Base-by-base conservation (phyloP, 2,888 invertebrate genomes). In the Acleris cristana region DNA sequence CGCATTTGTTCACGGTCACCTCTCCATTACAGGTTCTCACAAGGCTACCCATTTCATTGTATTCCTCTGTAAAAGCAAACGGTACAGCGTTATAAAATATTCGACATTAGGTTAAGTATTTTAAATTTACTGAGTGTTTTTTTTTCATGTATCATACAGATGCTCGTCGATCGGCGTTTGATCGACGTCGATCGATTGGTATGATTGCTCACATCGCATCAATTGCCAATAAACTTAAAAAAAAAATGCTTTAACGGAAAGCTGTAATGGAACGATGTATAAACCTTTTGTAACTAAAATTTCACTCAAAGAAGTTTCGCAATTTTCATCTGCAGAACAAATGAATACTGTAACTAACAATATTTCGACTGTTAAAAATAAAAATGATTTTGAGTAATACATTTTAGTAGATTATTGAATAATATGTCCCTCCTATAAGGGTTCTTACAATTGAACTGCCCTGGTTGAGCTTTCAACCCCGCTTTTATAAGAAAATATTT, bases 1-100 rank as follows among this genome's bases (percentile, higher is more conserved):
- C 98, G 82, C 98, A 98, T 92, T 98, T 98, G 82, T 97, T 98
- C 0, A 98, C 97, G 16, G 95, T 95, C 53, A 98, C 95, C 87
- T 97, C 98, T 0, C 97, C 98, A 82, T 96, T 97, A 82, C 98
- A 98, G 16, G 97, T 97, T 79, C 98, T 93, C 76, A 95, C 94
- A 76, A 98, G 91, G 74, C 96, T 93, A n/a, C 98, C 98, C 77
- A 96, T 90, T 73, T 97, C 97, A 79, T 97, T 96, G 79, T 96
- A 98, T 85, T 98, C 98, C 91, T 98, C 98, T 97, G 89, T 45
- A 82, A 84, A 66, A 53, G 66, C 70, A 69, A 59, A 52, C 34
- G 65, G 67, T 52, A 62, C 40, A 40, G 14, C 14, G 14, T 40
- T 40, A 40, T 40, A 40, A 14, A 40, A 12, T 40, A 34, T 34